Evolutionary conservation across 2,888 invertebrate species (phyloP), one percentile per base, ranked within the genome.

Genomic region (Holacanthella duospinosa): DNA sequence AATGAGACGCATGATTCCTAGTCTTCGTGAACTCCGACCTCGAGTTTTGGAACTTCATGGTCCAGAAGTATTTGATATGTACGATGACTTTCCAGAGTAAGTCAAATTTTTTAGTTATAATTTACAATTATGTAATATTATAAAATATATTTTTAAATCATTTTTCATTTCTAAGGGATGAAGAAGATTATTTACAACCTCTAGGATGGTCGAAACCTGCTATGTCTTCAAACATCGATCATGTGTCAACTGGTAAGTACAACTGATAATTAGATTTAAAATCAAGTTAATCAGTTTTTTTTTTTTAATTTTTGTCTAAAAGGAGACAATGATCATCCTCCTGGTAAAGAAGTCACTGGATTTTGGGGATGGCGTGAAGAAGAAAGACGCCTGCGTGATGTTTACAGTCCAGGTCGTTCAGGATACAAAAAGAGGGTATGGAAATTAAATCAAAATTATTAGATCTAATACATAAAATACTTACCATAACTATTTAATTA

Each of bases 21-120:
- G 27, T 29, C 36, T 58, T 12, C 58, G 36, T n/a, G 58, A 58
- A 58, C 24, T 58, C 9, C 58, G 28, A 2, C 58, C 58, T 6
- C 25, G 48, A n/a, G 21, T n/a, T 21, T 4, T 48, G 12, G 48
- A 48, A 21, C 12, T 48, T 9, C 48, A 48, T 21, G 48, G 48
- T 21, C 19, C 12, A 48, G 48, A 48, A 48, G 48, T 21, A 4
- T 48, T 48, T 48, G 48, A 48, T 6, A 12, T 36, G 36, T 36
- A 36, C 36, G 36, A 36, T 36, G 36, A 36, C 36, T 16, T 36
- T 6, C 36, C 36, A 12, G 36, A 36, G 36, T 36, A 36, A 36
- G 36, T 36, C 36, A 12, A 36, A 36, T 36, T 12, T 12, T 36
- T 12, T 16, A 6, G 16, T 16, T 36, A 36, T n/a, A n/a, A n/a